Evolutionary conservation across 2,113 vertebrate species (phyloP).

Genomic region (Macaca mulatta): DNA sequence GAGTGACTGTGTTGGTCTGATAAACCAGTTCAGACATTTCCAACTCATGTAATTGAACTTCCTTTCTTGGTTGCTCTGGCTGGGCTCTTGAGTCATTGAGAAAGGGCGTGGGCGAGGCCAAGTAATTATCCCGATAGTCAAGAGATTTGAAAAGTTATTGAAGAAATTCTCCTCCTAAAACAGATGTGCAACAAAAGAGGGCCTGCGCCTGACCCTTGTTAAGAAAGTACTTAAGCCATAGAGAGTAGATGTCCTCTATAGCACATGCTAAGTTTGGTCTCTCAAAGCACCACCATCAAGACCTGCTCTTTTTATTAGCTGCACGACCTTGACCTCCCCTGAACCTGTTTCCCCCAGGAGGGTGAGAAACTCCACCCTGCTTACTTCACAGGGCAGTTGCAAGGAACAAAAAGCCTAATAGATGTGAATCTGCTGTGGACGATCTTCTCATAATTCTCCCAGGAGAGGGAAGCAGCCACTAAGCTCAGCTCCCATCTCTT

Average conservation of each 20-base stretch:
- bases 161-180: constrained; percentile 51
- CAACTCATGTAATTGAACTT: background rate
- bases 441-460: background rate
- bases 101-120: background rate
- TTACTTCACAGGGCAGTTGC: background rate
- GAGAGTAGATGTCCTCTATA: background rate
- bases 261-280: background rate
- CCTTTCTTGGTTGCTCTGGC: background rate
- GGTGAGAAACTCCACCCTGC: background rate
- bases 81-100: constrained; percentile 35
- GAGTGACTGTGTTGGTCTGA: background rate
- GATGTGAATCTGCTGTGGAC: background rate
- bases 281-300: background rate
- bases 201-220: background rate
- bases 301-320: background rate
- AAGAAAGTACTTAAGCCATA: background rate
- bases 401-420: background rate
- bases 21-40: background rate
- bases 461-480: background rate
- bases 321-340: background rate
- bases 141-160: constrained; percentile 11
- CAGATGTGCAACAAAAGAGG: background rate
- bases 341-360: background rate
- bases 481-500: background rate
- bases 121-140: background rate